Base-by-base conservation (phyloP, 1,140 invertebrate genomes). In the Drosophila biarmipes region DNA sequence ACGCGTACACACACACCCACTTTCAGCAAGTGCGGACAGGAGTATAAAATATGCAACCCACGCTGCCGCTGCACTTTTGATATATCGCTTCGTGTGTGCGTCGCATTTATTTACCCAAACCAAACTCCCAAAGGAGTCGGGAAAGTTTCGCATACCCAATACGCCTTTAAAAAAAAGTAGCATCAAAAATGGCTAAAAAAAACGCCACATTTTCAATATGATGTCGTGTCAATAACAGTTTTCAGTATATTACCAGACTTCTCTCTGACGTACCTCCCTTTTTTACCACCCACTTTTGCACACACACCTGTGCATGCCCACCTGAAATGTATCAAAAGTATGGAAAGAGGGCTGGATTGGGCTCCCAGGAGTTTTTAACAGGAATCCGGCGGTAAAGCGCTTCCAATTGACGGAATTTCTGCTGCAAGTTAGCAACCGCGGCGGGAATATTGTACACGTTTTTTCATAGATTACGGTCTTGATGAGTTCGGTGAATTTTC, bases 221-320 rank as follows among this genome's bases (percentile, higher is more conserved):
- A 87, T 82, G 84, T 68, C 79, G 69, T 82, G 82, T 87, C 82
- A 89, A 86, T 86, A 87, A 89, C 82, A 87, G 79, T 89, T 79
- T 42, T 43, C 58, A 51, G 43, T 64, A 86, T 82, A 86, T 78
- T 82, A 71, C 84, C 61, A 66, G 48, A 54, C 48, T 67, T 68
- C 29, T 56, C 49, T 43, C 21, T 38, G 29, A 27, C 29, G 6
- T 31, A 1, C 48, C 40, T 19, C n/a, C 10, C 10, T 15, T 14
- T 17, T 27, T 37, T 19, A 15, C 40, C 17, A 6, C 12, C 15
- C n/a, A 15, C n/a, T 10, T 38, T 37, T 8, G 11, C 52, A 29
- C 24, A 29, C 52, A 31, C 53, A 29, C 19, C 24, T 10, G 11
- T 40, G 58, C 24, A n/a, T 17, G 42, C 19, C 38, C 21, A 38